Base-by-base conservation (phyloP, 2,888 invertebrate species). In the Cheilosia variabilis region DNA sequence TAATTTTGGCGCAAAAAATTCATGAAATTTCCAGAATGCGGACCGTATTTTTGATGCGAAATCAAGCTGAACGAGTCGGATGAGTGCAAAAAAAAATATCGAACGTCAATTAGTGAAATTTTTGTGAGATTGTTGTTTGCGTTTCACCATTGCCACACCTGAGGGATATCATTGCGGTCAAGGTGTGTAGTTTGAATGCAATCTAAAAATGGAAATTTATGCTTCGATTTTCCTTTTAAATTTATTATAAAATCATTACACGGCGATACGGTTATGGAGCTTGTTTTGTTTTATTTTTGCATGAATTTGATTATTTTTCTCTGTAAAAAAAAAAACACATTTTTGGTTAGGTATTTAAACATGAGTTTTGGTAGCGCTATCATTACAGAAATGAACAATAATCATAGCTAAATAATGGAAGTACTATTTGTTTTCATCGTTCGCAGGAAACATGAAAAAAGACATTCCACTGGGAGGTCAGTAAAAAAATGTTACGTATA, bases 101-200 rank as follows among this genome's bases (percentile, higher is more conserved):
- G 78, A 73, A 73, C 72, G 73, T 83, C 83, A 83, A 79, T 83
- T 83, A 78, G 83, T 55, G 24, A 68, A 83, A 83, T 78, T 73
- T 83, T 72, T 78, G 78, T 62, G 66, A 55, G 66, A 72, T 66
- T 43, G 58, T 41, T 65, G 76, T 34, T 50, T 57, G 41, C 43
- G 19, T 68, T 63, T 63, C 37, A 24, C 45, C 6, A 10, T 37
- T 27, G 41, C 65, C 65, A n/a, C 63, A 75, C 63, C 63, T 79
- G 69, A 41, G 69, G 57, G 55, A 62, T 75, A 41, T 50, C 75
- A 68, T 75, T 62, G 22, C 22, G 41, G 55, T 22, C 31, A 65
- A 81, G 57, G 63, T 65, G 71, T 63, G 41, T 17, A 24, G 15
- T 31, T 57, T 71, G 43, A 52, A 24, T 24, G 6, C 37, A 62